Conservation (phyloP, 2,888 invertebrate species). For the Acleris emargana region DNA sequence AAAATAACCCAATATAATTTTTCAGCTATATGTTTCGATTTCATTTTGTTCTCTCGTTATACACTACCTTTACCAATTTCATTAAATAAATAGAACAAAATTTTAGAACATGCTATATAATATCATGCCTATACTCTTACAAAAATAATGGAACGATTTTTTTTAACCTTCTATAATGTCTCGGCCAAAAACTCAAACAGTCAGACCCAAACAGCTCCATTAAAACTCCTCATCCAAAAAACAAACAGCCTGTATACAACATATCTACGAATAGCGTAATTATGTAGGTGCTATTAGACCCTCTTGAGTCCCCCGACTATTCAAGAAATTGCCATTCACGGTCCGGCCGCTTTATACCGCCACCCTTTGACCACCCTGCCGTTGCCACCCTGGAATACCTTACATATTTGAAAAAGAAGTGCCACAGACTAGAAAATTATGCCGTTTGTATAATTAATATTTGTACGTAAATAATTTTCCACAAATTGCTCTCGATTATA, state of each 20-base stretch:
- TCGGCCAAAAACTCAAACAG: not conserved
- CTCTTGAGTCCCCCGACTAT: slow-evolving; percentile 51
- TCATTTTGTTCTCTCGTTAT: no score
- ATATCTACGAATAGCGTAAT: slow-evolving; percentile 37
- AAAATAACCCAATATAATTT: no score
- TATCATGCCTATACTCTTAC: no score
- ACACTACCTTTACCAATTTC: no score
- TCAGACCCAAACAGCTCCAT: not conserved
- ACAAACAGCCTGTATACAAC: slow-evolving; percentile 18
- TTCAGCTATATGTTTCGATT: no score
- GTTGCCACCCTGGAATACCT: slow-evolving; percentile 48
- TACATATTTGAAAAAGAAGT: slow-evolving; percentile 46
- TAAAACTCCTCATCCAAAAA: slow-evolving; percentile 2
- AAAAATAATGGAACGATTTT: no score
- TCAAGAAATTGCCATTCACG: slow-evolving; percentile 68
- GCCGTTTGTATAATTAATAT: no score
- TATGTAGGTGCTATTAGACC: slow-evolving; percentile 34
- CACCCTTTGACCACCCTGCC: slow-evolving; percentile 44
- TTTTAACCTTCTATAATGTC: no score
- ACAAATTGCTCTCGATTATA: no score
- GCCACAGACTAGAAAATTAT: slow-evolving; percentile 36
- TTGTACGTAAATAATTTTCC: no score
- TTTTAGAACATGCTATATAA: no score
- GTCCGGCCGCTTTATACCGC: slow-evolving; percentile 57
- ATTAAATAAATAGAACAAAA: no score